Evolutionary conservation across 1,140 invertebrate species (phyloP).

Genomic region (Littorina saxatilis): DNA sequence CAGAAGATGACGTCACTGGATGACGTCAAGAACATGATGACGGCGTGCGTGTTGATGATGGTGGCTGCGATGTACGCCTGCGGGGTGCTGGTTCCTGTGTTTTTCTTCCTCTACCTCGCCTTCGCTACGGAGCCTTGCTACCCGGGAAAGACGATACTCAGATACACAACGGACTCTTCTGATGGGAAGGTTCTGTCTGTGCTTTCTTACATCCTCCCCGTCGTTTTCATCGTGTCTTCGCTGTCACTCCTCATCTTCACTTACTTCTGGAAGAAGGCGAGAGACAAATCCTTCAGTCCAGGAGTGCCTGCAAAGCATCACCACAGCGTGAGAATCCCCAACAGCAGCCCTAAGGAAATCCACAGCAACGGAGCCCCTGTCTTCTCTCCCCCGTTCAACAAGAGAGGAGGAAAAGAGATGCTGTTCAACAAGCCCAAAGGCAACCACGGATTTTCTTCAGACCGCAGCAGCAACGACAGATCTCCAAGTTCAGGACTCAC

Average conservation of each 20-base stretch:
- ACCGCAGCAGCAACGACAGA: background rate
- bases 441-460: background rate
- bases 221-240: background rate
- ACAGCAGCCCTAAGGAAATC: background rate
- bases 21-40: background rate
- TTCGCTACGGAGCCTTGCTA: background rate
- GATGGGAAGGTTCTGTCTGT: background rate
- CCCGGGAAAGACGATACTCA: background rate
- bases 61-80: slow-evolving; percentile 3
- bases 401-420: background rate
- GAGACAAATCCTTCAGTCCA: background rate
- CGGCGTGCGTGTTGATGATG: background rate
- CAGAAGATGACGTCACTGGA: background rate
- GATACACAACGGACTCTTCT: background rate
- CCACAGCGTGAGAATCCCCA: background rate
- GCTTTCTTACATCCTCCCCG: background rate
- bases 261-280: background rate
- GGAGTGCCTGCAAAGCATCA: background rate
- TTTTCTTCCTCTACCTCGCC: background rate
- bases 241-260: background rate
- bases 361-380: background rate
- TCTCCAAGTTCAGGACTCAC: background rate
- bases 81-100: background rate
- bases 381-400: background rate
- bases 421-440: background rate